Percentiles rank a stretch among this genome's conserved stretches.
phyloP scores from a whole-genome alignment of 2,797 vertebrate genomes.

The Anguilla megastoma region DNA sequence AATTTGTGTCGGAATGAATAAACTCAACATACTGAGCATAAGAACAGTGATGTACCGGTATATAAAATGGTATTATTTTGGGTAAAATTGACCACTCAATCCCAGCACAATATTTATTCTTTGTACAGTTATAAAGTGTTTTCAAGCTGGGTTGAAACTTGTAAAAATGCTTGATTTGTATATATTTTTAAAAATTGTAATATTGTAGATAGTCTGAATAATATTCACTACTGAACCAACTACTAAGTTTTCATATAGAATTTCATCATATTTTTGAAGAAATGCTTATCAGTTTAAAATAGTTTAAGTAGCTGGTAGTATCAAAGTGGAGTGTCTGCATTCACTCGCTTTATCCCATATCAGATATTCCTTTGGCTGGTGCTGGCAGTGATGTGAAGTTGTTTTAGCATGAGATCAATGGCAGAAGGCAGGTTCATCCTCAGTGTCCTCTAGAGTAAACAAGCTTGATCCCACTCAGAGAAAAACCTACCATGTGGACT shows the following conservation, averaged over 20 bases:
- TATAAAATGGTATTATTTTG: too few relatives aligned
- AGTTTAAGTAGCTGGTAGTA: neutral
- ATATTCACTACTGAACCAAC: too few relatives aligned
- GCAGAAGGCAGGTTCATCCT: neutral
- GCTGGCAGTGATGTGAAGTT: neutral
- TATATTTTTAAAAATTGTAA: too few relatives aligned
- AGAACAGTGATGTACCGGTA: too few relatives aligned
- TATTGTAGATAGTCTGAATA: too few relatives aligned
- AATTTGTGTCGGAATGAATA: too few relatives aligned
- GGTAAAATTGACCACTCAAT: too few relatives aligned
- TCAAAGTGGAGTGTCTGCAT: neutral
- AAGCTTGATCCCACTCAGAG: slow-evolving; percentile 17
- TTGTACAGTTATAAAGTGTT: neutral
- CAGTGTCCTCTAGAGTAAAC: slow-evolving; percentile 10
- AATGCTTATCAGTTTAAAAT: neutral
- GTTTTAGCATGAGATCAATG: slow-evolving; percentile 16
- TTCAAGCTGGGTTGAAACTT: neutral
- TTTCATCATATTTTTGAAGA: neutral
- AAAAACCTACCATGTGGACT: neutral
- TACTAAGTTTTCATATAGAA: too few relatives aligned
- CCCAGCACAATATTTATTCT: too few relatives aligned
- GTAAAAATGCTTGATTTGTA: too few relatives aligned
- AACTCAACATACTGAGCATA: too few relatives aligned
- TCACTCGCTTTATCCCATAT: neutral
- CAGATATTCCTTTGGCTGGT: slow-evolving; percentile 10